Conservation (phyloP, 2,888 invertebrate genomes). For the Criorhina ranunculi region DNA sequence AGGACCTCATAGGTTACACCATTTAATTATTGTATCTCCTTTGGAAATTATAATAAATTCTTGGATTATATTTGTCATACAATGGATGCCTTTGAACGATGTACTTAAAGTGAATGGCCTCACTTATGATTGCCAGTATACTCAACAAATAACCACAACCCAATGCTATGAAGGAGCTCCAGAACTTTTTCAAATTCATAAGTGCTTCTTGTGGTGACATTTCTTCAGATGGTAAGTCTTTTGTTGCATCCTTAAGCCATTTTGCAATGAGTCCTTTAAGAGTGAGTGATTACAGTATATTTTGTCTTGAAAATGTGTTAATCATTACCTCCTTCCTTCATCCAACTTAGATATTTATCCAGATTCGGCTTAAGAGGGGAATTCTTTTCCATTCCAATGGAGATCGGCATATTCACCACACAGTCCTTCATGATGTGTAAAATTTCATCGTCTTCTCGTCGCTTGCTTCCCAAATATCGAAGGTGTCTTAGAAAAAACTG, state of each 20-base stretch:
- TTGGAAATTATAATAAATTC: conserved; percentile 80
- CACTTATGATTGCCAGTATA: conserved; percentile 86
- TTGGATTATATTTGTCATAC: conserved; percentile 87
- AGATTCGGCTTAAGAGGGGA: conserved; percentile 90
- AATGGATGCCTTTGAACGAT: conserved; percentile 88
- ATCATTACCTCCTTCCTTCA: conserved; percentile 89
- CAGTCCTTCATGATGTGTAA: conserved; percentile 94
- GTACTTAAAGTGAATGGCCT: conserved; percentile 89
- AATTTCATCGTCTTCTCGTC: conserved; percentile 80
- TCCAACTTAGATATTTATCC: conserved; percentile 88
- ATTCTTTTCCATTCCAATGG: conserved; percentile 92
- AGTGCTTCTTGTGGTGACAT: conserved; percentile 89
- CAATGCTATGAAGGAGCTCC: conserved; percentile 91
- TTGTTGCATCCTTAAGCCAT: conserved; percentile 91
- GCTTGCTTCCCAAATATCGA: conserved; percentile 86
- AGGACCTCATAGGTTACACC: too few species aligned
- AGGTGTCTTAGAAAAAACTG: conserved; percentile 89
- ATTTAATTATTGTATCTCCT: conserved; percentile 48
- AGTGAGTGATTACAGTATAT: background rate
- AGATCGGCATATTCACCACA: conserved; percentile 91
- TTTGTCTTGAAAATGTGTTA: background rate
- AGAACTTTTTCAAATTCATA: conserved; percentile 91
- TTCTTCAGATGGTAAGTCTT: conserved; percentile 86
- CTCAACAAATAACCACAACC: conserved; percentile 88
- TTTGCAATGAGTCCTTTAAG: conserved; percentile 89